Evolutionary conservation across 1,140 invertebrate genomes (phyloP).

Genomic region (Drosophila parvula): DNA sequence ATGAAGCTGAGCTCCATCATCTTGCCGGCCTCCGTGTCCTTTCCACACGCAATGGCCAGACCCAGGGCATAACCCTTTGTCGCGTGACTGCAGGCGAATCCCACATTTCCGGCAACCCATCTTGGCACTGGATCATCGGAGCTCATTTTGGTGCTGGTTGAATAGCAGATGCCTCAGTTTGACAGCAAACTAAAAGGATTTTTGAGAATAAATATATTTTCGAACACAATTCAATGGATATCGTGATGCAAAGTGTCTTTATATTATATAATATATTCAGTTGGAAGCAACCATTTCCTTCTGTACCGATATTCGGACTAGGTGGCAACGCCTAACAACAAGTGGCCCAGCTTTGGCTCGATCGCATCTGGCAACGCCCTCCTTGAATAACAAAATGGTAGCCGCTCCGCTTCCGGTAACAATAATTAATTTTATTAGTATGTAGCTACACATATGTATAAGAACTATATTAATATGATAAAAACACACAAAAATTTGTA

Average conservation of each 20-base stretch:
- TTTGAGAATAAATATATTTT: not conserved
- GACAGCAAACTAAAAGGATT: not conserved
- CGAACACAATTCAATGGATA: too few species aligned
- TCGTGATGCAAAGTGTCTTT: too few species aligned
- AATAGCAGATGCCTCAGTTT: not conserved
- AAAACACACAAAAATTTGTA: not conserved
- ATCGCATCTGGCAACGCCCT: too few species aligned
- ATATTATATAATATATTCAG: too few species aligned
- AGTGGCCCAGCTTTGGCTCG: too few species aligned
- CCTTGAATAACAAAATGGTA: too few species aligned
- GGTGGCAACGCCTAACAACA: too few species aligned
- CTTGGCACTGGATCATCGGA: slow-evolving; percentile 1
- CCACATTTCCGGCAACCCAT: slow-evolving; percentile 52
- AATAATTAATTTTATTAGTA: not conserved
- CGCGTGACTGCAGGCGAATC: slow-evolving; percentile 55
- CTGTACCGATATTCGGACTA: too few species aligned
- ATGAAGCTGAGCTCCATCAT: slow-evolving; percentile 35
- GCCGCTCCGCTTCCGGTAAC: too few species aligned
- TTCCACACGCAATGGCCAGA: slow-evolving; percentile 61
- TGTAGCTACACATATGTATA: too few species aligned
- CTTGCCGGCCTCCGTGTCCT: slow-evolving; percentile 42
- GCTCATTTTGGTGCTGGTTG: not conserved
- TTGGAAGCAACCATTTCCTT: too few species aligned
- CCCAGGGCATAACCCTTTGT: slow-evolving; percentile 42
- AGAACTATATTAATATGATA: too few species aligned